Percentiles rank a stretch among this genome's conserved stretches.
phyloP scores from a whole-genome alignment of 2,888 invertebrate genomes.

The Pseudoips prasinana region DNA sequence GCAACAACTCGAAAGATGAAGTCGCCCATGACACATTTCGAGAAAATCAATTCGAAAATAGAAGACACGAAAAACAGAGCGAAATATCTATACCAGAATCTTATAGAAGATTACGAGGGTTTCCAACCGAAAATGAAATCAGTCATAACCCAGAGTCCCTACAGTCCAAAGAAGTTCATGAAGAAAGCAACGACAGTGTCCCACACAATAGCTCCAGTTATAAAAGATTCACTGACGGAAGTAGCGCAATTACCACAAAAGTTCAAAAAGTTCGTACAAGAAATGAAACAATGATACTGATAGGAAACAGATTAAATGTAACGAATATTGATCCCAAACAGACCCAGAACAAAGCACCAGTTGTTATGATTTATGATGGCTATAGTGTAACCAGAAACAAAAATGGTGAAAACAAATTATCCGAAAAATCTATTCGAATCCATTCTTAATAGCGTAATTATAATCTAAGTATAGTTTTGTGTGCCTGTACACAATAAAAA shows the following conservation, averaged over 20 bases:
- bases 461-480: not conserved
- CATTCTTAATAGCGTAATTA: constrained; percentile 33
- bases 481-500: too few species aligned
- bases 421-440: constrained; percentile 59
- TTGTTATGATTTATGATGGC: constrained; percentile 69
- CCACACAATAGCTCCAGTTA: constrained; percentile 58
- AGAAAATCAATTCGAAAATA: constrained; percentile 55
- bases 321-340: constrained; percentile 27
- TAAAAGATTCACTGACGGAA: constrained; percentile 66
- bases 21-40: constrained; percentile 39
- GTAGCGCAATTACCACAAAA: constrained; percentile 66
- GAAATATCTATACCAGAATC: constrained; percentile 59
- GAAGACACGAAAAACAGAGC: constrained; percentile 67
- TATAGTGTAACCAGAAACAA: constrained; percentile 71
- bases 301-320: constrained; percentile 27
- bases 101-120: constrained; percentile 64
- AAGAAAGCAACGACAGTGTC: constrained; percentile 59
- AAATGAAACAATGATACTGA: constrained; percentile 57
- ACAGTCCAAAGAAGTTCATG: constrained; percentile 53
- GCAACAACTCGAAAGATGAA: constrained; percentile 35
- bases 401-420: constrained; percentile 64
- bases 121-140: constrained; percentile 47
- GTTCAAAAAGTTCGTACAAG: constrained; percentile 63
- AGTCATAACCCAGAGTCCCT: constrained; percentile 44
- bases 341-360: constrained; percentile 40